phyloP scores from a whole-genome alignment of 2,888 invertebrate species.

The Eretmocerus hayati region DNA sequence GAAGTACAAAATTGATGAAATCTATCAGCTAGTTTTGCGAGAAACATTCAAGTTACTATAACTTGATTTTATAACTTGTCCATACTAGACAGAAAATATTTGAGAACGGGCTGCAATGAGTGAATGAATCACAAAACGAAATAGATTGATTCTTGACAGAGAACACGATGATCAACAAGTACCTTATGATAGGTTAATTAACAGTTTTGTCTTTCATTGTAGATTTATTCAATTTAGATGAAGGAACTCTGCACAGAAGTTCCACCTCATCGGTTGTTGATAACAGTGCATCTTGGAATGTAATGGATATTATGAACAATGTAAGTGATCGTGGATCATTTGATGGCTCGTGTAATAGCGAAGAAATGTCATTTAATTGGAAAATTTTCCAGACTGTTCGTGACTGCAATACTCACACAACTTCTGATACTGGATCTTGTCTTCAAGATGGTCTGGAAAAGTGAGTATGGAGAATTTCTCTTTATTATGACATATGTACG shows the following conservation, averaged over 20 bases:
- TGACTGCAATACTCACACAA: constrained; percentile 52
- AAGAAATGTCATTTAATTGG: neutral
- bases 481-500: too few species aligned
- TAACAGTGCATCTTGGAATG: constrained; percentile 58
- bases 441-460: constrained; percentile 49
- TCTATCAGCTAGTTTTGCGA: too few species aligned
- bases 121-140: neutral
- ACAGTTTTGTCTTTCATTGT: too few species aligned
- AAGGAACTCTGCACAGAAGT: constrained; percentile 41
- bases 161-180: neutral
- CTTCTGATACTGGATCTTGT: constrained; percentile 51
- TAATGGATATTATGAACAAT: constrained; percentile 67
- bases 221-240: constrained; percentile 44
- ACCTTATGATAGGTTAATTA: neutral
- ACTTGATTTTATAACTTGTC: too few species aligned
- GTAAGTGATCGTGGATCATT: constrained; percentile 46
- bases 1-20: too few species aligned
- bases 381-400: constrained; percentile 42
- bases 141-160: neutral
- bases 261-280: constrained; percentile 39
- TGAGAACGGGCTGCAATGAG: too few species aligned
- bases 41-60: too few species aligned
- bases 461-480: constrained; percentile 40
- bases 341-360: neutral
- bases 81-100: too few species aligned